These are phyloP conservation scores for Ochropleura plecta DNA, from an alignment of 2,888 invertebrate species.

Conservation along the genomic window DNA sequence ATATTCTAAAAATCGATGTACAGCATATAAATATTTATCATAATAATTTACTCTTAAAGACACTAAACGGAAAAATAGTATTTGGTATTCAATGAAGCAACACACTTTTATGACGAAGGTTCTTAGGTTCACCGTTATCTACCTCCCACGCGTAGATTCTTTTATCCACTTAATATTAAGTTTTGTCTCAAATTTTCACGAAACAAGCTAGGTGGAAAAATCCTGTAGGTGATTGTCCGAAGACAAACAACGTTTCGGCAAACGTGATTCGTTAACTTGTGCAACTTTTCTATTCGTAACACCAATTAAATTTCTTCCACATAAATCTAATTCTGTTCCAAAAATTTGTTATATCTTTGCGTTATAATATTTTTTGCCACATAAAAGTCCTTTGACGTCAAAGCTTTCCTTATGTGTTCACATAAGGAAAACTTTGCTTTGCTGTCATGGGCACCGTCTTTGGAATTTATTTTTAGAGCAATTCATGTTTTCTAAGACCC, in stretches of 20 bases:
- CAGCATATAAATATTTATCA: background rate
- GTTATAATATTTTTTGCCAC: background rate
- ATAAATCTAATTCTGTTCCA: background rate
- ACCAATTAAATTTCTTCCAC: conserved; percentile 2
- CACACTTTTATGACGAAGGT: conserved; percentile 15
- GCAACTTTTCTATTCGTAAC: background rate
- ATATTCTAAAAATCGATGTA: background rate
- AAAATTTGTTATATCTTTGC: background rate
- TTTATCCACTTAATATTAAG: conserved; percentile 14
- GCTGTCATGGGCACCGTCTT: background rate
- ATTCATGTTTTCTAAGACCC: conserved; percentile 1
- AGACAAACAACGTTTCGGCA: background rate
- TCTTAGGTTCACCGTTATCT: conserved; percentile 1
- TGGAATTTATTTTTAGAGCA: background rate
- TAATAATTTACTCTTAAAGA: background rate
- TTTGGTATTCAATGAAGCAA: conserved; percentile 2
- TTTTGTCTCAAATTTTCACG: conserved; percentile 22
- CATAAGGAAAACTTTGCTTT: too few species aligned
- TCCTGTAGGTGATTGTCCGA: background rate
- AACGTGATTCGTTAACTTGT: conserved; percentile 21
- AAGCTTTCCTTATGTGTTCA: background rate
- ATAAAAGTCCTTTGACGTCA: conserved; percentile 5
- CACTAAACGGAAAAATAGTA: background rate
- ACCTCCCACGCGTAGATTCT: conserved; percentile 15
- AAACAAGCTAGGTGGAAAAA: background rate